Evolutionary conservation across 92 coral and sea anemone species (phyloP).

Genomic region (Chrysogorgia sp.): DNA sequence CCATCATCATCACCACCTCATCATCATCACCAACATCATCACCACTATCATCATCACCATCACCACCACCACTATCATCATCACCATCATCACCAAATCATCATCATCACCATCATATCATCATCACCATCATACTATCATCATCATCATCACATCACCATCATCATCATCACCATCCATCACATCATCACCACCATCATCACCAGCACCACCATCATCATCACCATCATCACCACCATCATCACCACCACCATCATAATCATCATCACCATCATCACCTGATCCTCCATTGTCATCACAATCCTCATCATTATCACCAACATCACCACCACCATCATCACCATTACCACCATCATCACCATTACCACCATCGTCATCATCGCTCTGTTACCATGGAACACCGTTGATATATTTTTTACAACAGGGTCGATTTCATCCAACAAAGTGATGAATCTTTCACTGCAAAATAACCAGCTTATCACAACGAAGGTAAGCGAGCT

Average conservation of each 20-base stretch:
- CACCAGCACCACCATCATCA: too few species aligned
- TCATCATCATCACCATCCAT: not conserved
- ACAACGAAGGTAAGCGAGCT: constrained; percentile 70
- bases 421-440: constrained; percentile 61
- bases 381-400: not conserved
- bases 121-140: too few species aligned
- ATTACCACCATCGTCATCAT: too few species aligned
- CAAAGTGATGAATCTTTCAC: constrained; percentile 64
- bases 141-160: not conserved
- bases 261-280: not conserved
- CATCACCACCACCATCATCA: constrained; percentile 70
- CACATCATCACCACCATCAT: too few species aligned
- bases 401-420: constrained; percentile 42
- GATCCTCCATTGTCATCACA: too few species aligned
- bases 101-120: too few species aligned
- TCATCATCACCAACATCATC: constrained; percentile 65
- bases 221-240: not conserved
- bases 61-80: not conserved
- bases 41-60: constrained; percentile 73
- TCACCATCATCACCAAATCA: too few species aligned
- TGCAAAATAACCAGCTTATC: constrained; percentile 87
- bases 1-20: not conserved
- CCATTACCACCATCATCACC: constrained; percentile 22
- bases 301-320: not conserved
- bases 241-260: not conserved